These are phyloP conservation scores for Astreopora myriophthalma DNA, from an alignment of 64 coral and sea anemone genomes.

Conservation along the genomic window DNA sequence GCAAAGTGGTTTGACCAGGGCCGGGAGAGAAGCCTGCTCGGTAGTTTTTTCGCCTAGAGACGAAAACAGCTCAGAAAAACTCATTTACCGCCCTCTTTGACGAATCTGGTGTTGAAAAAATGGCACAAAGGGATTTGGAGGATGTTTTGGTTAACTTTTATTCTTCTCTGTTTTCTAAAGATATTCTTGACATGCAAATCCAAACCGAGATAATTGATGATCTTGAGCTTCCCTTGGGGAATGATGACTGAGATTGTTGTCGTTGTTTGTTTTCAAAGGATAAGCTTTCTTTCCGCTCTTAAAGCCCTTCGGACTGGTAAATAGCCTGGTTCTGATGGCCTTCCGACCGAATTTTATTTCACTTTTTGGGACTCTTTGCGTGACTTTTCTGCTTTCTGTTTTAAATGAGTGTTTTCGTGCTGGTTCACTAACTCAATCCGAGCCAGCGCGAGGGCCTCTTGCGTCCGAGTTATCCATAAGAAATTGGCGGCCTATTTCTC, in stretches of 20 bases:
- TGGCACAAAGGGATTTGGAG: neutral
- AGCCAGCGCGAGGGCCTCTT: neutral
- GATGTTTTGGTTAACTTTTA: neutral
- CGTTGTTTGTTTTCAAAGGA: neutral
- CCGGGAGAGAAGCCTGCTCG: neutral
- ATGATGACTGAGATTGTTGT: neutral
- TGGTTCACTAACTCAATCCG: neutral
- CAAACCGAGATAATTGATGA: neutral
- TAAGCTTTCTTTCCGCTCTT: neutral
- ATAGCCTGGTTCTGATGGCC: constrained; percentile 20
- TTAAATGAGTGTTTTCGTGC: neutral
- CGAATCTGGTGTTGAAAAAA: neutral
- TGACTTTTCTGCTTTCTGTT: neutral
- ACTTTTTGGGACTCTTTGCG: neutral
- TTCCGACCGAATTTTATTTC: constrained; percentile 7
- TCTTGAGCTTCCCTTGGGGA: neutral
- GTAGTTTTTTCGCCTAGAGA: constrained; percentile 7
- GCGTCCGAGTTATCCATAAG: neutral
- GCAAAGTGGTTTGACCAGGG: constrained; percentile 19
- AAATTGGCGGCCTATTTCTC: no score
- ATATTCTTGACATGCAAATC: neutral
- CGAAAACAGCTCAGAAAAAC: neutral
- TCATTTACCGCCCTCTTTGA: neutral
- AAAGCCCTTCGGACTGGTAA: neutral
- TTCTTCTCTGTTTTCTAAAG: neutral